Evolutionary conservation across 92 coral and sea anemone species (phyloP).

Genomic region (Plumapathes pennacea): DNA sequence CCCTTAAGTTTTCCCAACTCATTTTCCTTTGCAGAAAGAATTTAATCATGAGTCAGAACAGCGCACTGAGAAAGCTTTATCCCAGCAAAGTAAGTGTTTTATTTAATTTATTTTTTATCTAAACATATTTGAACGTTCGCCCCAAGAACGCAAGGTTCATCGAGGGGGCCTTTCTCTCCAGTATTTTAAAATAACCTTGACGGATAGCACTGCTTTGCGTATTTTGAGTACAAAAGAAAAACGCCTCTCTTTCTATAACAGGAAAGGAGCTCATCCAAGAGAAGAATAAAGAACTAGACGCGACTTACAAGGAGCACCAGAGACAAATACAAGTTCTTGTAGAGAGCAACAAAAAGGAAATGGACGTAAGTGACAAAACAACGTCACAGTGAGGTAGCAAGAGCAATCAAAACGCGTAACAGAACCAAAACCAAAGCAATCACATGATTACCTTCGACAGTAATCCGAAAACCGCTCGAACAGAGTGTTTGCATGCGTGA

Average conservation of each 20-base stretch:
- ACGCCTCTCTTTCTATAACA: constrained; percentile 1
- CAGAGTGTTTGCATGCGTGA: too few species aligned
- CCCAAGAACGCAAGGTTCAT: too few species aligned
- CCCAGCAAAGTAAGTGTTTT: constrained; percentile 65
- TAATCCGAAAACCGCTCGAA: too few species aligned
- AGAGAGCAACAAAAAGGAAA: constrained; percentile 76
- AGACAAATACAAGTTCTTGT: constrained; percentile 70
- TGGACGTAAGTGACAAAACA: constrained; percentile 84
- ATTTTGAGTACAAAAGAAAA: neutral
- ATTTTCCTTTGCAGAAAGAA: constrained; percentile 48
- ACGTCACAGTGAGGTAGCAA: too few species aligned
- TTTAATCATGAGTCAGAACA: constrained; percentile 45
- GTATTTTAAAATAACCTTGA: neutral
- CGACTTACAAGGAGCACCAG: constrained; percentile 66
- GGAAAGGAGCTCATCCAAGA: constrained; percentile 73
- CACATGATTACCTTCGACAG: too few species aligned
- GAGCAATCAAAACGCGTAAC: too few species aligned
- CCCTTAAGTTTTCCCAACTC: neutral
- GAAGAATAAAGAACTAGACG: constrained; percentile 64
- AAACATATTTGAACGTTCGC: too few species aligned
- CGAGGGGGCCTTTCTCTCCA: too few species aligned
- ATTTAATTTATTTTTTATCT: neutral
- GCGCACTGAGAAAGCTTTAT: constrained; percentile 45
- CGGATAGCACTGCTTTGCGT: neutral
- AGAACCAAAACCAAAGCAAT: too few species aligned